Conservation (phyloP, 1,140 invertebrate genomes). For the Sinonovacula constricta region DNA sequence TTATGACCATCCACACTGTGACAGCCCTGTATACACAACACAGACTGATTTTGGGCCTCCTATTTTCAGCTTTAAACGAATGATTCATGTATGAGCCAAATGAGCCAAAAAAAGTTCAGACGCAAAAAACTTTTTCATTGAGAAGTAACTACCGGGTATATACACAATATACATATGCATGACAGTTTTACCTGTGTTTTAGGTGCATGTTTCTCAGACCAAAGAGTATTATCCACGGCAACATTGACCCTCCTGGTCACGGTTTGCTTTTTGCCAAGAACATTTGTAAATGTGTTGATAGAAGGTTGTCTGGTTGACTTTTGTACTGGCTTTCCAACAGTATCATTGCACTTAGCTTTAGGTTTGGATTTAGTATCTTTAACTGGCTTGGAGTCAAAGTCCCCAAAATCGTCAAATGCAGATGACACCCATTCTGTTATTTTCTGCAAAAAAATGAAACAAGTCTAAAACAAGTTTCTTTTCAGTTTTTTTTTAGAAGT, state of each 20-base stretch:
- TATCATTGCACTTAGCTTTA: neutral
- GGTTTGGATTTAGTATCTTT: conserved; percentile 28
- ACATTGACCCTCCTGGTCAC: conserved; percentile 32
- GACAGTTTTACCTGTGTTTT: conserved; percentile 61
- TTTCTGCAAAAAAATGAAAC: conserved; percentile 52
- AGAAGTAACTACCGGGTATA: neutral
- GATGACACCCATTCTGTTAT: conserved; percentile 69
- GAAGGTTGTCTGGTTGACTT: neutral
- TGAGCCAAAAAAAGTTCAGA: neutral
- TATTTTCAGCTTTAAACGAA: neutral
- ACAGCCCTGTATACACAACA: too few species aligned
- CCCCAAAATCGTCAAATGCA: conserved; percentile 67
- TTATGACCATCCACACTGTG: too few species aligned
- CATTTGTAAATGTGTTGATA: conserved; percentile 1
- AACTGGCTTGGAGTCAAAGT: conserved; percentile 53
- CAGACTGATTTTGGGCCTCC: too few species aligned
- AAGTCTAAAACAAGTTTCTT: neutral
- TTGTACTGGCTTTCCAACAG: conserved; percentile 12
- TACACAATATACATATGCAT: too few species aligned
- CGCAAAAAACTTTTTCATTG: neutral
- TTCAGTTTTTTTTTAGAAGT: neutral
- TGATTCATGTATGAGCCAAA: neutral
- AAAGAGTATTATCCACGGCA: conserved; percentile 54
- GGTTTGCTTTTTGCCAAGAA: conserved; percentile 16
- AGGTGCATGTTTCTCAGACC: conserved; percentile 70